Evolutionary conservation across 2,888 invertebrate species (phyloP), one percentile per base, ranked within the genome.

Genomic region (Stegana nigrithorax): DNA sequence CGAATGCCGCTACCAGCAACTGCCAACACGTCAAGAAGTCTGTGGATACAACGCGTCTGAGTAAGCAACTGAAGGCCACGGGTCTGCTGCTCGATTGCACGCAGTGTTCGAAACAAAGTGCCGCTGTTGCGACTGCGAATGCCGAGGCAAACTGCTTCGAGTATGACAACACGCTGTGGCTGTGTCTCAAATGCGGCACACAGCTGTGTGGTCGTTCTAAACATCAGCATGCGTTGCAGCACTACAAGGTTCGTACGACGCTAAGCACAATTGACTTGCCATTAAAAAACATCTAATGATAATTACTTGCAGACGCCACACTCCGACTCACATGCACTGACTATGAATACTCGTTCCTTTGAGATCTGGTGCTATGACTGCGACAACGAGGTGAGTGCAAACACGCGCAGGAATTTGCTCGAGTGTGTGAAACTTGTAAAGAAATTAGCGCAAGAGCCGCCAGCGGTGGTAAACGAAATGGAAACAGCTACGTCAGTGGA

Each of bases 101-200:
- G 0, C 88, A 88, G 70, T 90, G 91, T 85, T 84, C 88, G 79
- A 90, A 84, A 83, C 73, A 56, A 75, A 39, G 53, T 14, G 84
- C 59, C 80, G 86, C 64, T 82, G 88, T 84, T 83, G 85, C 53
- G 1, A 45, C 59, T 4, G 14, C 29, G 8, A 60, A 70, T 19
- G 55, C 70, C 53, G 82, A 83, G 44, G 71, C 75, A 62, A 70
- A 75, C 32, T 79, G 81, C 14, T 85, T 84, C 59, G 88, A 88
- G 69, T 85, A 85, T 53, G 89, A 89, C 70, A 80, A 83, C 55
- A 87, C 87, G 0, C 83, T 92, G 65, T 94, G 93, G 93, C 88
- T 95, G 86, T 96, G 95, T 80, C 86, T 95, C 65, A 90, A 91
- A 68, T 96, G 95, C 84, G 95, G 93, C 2, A 86, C 91, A 45